Evolutionary conservation across 2,888 invertebrate genomes (phyloP).

Genomic region (Troglohyphantes excavatus): DNA sequence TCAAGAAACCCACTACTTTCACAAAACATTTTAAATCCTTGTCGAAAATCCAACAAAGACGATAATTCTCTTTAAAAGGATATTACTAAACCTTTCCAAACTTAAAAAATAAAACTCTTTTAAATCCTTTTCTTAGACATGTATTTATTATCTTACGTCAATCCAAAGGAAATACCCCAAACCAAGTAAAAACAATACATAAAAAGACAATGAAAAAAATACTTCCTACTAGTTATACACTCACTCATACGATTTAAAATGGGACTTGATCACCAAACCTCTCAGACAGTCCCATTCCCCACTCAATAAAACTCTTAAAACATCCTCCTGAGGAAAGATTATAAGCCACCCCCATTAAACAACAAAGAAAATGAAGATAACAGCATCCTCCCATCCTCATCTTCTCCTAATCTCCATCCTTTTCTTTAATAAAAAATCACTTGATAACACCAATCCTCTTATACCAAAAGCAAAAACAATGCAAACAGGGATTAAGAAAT

Average conservation of each 20-base stretch:
- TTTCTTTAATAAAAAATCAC: neutral
- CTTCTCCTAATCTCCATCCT: too few relatives aligned
- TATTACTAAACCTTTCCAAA: too few relatives aligned
- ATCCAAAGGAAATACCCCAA: too few relatives aligned
- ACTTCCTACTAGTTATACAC: neutral
- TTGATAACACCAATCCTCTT: slow-evolving; percentile 47
- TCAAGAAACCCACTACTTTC: too few relatives aligned
- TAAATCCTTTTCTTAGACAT: too few relatives aligned
- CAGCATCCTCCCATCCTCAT: too few relatives aligned
- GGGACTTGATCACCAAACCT: neutral
- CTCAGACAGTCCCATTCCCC: neutral
- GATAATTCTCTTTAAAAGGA: too few relatives aligned
- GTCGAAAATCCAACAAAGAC: too few relatives aligned
- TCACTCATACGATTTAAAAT: slow-evolving; percentile 4
- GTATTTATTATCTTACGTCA: too few relatives aligned
- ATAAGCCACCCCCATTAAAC: neutral
- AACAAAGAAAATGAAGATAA: neutral
- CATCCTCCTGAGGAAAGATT: neutral
- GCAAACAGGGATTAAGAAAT: slow-evolving; percentile 36
- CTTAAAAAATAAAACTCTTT: too few relatives aligned
- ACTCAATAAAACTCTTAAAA: slow-evolving; percentile 9
- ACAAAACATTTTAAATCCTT: too few relatives aligned
- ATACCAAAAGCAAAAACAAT: slow-evolving; percentile 4
- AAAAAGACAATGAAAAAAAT: neutral
- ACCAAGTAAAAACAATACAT: too few relatives aligned